phyloP scores from a whole-genome alignment of 2,113 vertebrate species.

The Thamnaconus septentrionalis region DNA sequence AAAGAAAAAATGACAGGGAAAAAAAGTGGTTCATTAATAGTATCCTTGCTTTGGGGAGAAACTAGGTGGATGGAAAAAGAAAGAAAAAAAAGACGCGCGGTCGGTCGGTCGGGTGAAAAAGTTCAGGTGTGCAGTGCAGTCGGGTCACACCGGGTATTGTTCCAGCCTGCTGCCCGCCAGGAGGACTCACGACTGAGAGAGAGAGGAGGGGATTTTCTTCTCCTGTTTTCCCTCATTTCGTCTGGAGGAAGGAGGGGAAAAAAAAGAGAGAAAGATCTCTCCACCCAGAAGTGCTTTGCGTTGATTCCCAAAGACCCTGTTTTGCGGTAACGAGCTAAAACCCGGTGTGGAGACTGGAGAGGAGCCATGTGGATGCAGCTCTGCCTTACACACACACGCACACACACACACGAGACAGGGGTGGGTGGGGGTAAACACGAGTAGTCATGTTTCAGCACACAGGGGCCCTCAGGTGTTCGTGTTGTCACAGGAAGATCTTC shows the following conservation, averaged over 20 bases:
- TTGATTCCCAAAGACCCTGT: constrained; percentile 53
- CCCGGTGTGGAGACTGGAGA: constrained; percentile 71
- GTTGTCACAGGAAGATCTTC: constrained; percentile 5
- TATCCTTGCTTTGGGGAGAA: not conserved
- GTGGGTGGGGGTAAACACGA: constrained; percentile 23
- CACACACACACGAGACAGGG: not conserved
- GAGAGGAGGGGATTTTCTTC: constrained; percentile 16
- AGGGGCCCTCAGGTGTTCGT: too few species aligned
- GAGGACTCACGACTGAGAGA: not conserved
- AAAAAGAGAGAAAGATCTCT: constrained; percentile 18
- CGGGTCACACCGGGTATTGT: constrained; percentile 23
- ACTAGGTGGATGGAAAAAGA: not conserved
- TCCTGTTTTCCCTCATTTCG: constrained; percentile 30
- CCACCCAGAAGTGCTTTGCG: constrained; percentile 38
- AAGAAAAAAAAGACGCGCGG: too few species aligned
- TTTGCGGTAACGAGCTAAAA: constrained; percentile 66
- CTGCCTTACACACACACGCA: not conserved
- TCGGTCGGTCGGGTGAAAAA: too few species aligned
- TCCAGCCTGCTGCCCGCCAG: constrained; percentile 3
- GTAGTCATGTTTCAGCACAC: constrained; percentile 42
- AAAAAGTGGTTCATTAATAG: constrained; percentile 3
- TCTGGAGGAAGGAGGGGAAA: not conserved
- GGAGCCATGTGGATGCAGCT: constrained; percentile 52
- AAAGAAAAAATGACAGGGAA: not conserved
- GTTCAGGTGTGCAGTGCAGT: constrained; percentile 45